A percentile compares a stretch with the other conserved stretches of the same genome.
Conservation (phyloP, 53 echinoderm and acorn worm genomes). For the Echinometra lucunter region DNA sequence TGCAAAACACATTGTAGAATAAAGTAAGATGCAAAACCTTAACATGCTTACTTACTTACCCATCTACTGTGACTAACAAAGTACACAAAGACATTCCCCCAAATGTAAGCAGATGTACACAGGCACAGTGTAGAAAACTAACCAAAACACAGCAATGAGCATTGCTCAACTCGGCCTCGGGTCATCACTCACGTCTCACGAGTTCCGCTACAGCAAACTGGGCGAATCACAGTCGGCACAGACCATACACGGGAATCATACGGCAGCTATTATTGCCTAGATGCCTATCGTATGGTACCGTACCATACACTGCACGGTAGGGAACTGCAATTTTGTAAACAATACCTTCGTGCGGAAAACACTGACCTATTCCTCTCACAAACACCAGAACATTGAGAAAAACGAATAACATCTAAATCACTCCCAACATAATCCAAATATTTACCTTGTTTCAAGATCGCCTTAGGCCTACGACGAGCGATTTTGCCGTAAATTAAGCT, state of each 20-base stretch:
- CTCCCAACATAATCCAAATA: neutral
- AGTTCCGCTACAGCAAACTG: neutral
- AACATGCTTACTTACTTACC: neutral
- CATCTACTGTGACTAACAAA: neutral
- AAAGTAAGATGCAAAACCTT: too few relatives aligned
- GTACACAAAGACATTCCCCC: neutral
- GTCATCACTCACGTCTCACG: neutral
- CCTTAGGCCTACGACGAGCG: neutral
- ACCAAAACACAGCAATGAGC: too few relatives aligned
- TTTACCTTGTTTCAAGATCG: neutral
- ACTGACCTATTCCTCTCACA: neutral
- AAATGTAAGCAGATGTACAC: too few relatives aligned
- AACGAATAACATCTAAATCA: neutral
- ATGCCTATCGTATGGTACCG: too few relatives aligned
- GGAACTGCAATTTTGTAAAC: neutral
- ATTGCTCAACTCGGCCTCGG: too few relatives aligned
- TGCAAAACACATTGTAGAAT: too few relatives aligned
- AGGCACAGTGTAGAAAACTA: too few relatives aligned
- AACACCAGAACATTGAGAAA: neutral
- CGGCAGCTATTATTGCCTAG: too few relatives aligned
- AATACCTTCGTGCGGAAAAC: neutral
- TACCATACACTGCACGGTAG: too few relatives aligned
- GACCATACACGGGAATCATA: too few relatives aligned
- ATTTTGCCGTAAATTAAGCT: neutral
- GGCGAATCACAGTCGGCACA: too few relatives aligned